phyloP scores from a whole-genome alignment of 2,888 invertebrate species.

The Tinea trinotella region DNA sequence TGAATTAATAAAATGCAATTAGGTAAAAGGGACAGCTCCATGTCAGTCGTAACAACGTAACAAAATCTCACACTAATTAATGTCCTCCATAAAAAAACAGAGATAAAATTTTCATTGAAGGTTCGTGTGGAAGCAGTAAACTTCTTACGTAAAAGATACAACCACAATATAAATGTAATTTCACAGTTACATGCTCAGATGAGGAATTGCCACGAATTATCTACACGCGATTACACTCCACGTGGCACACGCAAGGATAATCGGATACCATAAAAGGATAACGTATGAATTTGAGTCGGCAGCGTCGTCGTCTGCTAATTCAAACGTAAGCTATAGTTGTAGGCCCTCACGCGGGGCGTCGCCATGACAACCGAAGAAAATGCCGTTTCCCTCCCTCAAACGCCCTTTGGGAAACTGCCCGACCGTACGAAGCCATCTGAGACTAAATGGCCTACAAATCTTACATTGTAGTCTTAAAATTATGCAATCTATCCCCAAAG shows the following conservation, averaged over 20 bases:
- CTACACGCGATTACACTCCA: slow-evolving; percentile 39
- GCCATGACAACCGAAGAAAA: slow-evolving; percentile 61
- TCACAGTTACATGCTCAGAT: slow-evolving; percentile 14
- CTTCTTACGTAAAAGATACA: neutral
- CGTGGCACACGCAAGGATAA: slow-evolving; percentile 35
- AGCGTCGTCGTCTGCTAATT: slow-evolving; percentile 40
- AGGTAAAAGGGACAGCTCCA: slow-evolving; percentile 26
- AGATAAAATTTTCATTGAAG: too few species aligned
- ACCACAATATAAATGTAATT: slow-evolving; percentile 1
- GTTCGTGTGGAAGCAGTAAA: neutral
- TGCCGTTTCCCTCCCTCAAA: slow-evolving; percentile 50
- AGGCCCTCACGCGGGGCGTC: slow-evolving; percentile 57
- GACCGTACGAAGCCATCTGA: slow-evolving; percentile 14
- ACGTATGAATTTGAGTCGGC: slow-evolving; percentile 32
- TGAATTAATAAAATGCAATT: slow-evolving; percentile 69
- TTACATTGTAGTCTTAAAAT: slow-evolving; percentile 11
- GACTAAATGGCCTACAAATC: slow-evolving; percentile 12
- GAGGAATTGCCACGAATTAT: slow-evolving; percentile 10
- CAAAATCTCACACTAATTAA: neutral
- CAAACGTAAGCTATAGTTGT: slow-evolving; percentile 39
- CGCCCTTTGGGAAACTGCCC: slow-evolving; percentile 18
- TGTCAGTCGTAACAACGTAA: neutral
- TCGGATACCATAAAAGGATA: slow-evolving; percentile 39
- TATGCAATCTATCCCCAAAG: neutral
- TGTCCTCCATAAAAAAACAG: neutral